These are phyloP conservation scores for Melanotaenia pygmaea DNA, from an alignment of 2,797 vertebrate species.

Conservation along the genomic window DNA sequence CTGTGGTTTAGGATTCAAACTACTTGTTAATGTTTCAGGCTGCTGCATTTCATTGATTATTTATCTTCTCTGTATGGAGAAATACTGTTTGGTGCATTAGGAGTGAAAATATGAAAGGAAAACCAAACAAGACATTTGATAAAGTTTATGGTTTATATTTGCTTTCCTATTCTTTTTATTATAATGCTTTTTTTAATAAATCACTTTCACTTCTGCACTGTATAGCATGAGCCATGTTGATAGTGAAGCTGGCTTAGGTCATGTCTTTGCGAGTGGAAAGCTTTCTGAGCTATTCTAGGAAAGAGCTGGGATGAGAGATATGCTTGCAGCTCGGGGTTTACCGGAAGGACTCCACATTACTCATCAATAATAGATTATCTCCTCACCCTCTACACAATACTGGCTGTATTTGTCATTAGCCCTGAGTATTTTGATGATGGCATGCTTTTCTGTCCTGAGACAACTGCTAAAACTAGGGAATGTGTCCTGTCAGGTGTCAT, in stretches of 20 bases:
- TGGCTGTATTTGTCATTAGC: slow-evolving; percentile 43
- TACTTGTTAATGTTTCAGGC: slow-evolving; percentile 64
- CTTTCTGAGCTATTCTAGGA: slow-evolving; percentile 72
- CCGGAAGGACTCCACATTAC: slow-evolving; percentile 72
- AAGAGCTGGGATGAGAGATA: slow-evolving; percentile 62
- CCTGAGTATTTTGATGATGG: slow-evolving; percentile 31
- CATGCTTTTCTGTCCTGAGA: slow-evolving; percentile 8
- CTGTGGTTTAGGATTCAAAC: slow-evolving; percentile 40
- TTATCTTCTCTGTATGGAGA: slow-evolving; percentile 69
- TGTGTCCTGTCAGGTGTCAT: slow-evolving; percentile 40
- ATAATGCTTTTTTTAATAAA: neutral
- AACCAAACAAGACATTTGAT: neutral
- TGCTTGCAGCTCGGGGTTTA: slow-evolving; percentile 63
- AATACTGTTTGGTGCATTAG: slow-evolving; percentile 57
- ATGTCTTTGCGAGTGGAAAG: slow-evolving; percentile 57
- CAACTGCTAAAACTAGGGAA: slow-evolving; percentile 24
- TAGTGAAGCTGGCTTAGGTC: slow-evolving; percentile 52
- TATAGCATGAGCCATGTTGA: slow-evolving; percentile 24
- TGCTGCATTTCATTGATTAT: slow-evolving; percentile 85
- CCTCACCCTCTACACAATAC: slow-evolving; percentile 52
- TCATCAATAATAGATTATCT: slow-evolving; percentile 80
- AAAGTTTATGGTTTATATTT: slow-evolving; percentile 1
- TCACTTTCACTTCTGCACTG: slow-evolving; percentile 3
- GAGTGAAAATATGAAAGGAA: slow-evolving; percentile 12
- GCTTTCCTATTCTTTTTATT: neutral